Percentiles rank a stretch among this genome's conserved stretches.
Conservation (phyloP, 2,888 invertebrate genomes). For the Calliopum simillimum region DNA sequence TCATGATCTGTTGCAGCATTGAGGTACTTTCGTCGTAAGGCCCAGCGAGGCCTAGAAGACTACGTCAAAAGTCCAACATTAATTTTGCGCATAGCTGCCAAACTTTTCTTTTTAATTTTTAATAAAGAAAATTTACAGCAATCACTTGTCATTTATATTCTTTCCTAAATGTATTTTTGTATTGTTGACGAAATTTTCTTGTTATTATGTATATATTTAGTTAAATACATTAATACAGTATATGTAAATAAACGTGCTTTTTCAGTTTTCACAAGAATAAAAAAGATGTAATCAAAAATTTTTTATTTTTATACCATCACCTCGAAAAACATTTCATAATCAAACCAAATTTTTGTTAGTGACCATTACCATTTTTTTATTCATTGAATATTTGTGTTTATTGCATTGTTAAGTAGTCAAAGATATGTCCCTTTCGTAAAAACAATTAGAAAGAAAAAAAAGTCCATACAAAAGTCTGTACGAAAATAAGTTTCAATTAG, state of each 20-base stretch:
- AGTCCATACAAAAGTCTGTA: no score
- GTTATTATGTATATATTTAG: neutral
- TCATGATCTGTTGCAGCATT: constrained; percentile 59
- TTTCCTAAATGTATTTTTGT: constrained; percentile 11
- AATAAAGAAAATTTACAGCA: constrained; percentile 45
- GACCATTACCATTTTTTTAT: no score
- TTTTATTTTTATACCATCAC: no score
- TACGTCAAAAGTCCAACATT: constrained; percentile 65
- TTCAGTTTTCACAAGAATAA: neutral
- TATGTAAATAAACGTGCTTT: constrained; percentile 27
- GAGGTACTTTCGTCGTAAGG: constrained; percentile 65
- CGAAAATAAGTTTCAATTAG: no score
- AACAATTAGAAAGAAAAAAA: no score
- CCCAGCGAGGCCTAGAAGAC: constrained; percentile 52
- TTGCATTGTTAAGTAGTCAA: no score
- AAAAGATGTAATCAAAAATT: neutral
- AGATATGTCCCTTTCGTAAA: no score
- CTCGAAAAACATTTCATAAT: no score
- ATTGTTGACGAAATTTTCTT: neutral
- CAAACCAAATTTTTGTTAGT: no score
- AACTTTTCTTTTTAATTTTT: constrained; percentile 23
- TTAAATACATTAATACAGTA: constrained; percentile 42
- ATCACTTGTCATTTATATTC: constrained; percentile 62
- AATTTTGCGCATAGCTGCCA: constrained; percentile 65
- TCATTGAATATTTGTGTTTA: no score